Evolutionary conservation across 2,797 vertebrate species (phyloP).

Genomic region (Argentina silus): DNA sequence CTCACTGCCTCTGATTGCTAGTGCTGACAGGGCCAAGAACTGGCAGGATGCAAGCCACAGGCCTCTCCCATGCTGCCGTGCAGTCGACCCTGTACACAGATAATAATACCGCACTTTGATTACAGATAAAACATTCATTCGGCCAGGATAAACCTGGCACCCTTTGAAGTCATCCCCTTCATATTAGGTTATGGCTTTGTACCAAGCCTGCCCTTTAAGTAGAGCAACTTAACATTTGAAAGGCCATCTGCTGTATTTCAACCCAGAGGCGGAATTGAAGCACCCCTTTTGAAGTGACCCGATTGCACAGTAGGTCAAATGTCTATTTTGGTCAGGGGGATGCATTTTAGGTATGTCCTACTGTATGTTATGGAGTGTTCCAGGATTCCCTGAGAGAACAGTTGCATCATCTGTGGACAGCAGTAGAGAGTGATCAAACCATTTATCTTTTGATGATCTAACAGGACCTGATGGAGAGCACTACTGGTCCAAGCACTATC

Average conservation of each 20-base stretch:
- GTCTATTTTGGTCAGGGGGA: neutral
- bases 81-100: conserved; percentile 22
- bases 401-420: no score
- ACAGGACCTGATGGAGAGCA: conserved; percentile 86
- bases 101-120: conserved; percentile 53
- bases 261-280: neutral
- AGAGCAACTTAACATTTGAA: conserved; percentile 19
- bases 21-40: conserved; percentile 32
- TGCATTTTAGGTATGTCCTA: neutral
- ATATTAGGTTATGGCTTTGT: conserved; percentile 7
- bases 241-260: conserved; percentile 11
- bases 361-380: no score
- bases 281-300: neutral
- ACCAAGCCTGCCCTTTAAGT: conserved; percentile 22
- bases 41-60: conserved; percentile 22
- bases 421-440: no score
- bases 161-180: conserved; percentile 29
- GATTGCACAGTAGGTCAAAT: neutral
- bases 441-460: no score
- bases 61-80: conserved; percentile 40
- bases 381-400: no score
- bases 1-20: conserved; percentile 24
- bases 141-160: conserved; percentile 4
- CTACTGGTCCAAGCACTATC: conserved; percentile 84
- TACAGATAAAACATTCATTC: conserved; percentile 39